phyloP scores from a whole-genome alignment of 2,797 vertebrate species.

The Phoeniculus purpureus region DNA sequence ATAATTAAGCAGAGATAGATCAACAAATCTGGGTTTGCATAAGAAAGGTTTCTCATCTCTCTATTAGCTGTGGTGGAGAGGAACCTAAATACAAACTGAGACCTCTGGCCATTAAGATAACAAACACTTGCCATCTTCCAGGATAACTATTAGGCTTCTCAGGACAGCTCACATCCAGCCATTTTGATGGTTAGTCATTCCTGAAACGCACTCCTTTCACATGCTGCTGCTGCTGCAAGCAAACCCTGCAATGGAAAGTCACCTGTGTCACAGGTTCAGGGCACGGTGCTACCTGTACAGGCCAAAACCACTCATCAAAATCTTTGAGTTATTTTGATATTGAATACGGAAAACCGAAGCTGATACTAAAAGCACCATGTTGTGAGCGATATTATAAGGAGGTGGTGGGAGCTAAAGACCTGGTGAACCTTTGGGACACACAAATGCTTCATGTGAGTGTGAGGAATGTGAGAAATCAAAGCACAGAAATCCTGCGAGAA shows the following conservation, averaged over 20 bases:
- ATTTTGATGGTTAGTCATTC: neutral
- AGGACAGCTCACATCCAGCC: neutral
- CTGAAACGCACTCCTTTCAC: neutral
- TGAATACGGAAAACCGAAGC: neutral
- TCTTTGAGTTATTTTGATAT: neutral
- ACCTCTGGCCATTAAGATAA: neutral
- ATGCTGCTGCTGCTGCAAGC: neutral
- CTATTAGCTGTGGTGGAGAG: neutral
- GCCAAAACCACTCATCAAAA: neutral
- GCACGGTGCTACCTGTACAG: neutral
- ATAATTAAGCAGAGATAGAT: neutral
- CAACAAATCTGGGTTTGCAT: neutral
- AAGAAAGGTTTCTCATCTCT: neutral
- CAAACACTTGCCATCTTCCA: constrained; percentile 15
- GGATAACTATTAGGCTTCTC: neutral
- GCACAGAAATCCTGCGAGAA: neutral
- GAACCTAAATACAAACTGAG: neutral
- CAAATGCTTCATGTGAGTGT: neutral
- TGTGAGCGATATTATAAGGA: neutral
- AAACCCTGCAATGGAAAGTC: neutral
- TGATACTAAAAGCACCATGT: neutral
- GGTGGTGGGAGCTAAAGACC: neutral
- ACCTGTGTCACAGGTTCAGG: neutral
- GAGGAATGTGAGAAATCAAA: constrained; percentile 5
- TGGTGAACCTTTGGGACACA: neutral